Evolutionary conservation across 2,888 invertebrate species (phyloP).

Genomic region (Nymphalis c-album): DNA sequence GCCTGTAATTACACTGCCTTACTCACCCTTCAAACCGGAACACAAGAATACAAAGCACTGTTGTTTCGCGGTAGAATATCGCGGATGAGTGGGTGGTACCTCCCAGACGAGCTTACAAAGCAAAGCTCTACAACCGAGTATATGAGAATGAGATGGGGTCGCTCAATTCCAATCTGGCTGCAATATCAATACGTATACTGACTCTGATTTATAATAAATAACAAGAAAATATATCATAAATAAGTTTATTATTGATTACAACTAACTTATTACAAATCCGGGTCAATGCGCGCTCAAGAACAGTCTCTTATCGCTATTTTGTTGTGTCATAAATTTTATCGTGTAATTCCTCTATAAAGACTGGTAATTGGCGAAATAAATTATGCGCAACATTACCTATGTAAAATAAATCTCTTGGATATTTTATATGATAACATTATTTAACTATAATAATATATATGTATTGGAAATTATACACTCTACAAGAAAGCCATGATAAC

Average conservation of each 20-base stretch:
- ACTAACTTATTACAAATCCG: slow-evolving; percentile 37
- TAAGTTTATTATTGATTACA: slow-evolving; percentile 1
- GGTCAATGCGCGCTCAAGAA: slow-evolving; percentile 41
- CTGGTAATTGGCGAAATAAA: slow-evolving; percentile 7
- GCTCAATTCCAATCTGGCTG: too few relatives aligned
- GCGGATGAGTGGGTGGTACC: too few relatives aligned
- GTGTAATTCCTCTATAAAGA: slow-evolving; percentile 6
- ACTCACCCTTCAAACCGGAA: too few relatives aligned
- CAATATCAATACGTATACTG: not conserved
- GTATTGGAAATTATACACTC: too few relatives aligned
- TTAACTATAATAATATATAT: not conserved
- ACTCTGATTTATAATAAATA: slow-evolving; percentile 4
- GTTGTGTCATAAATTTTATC: slow-evolving; percentile 17
- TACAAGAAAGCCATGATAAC: too few relatives aligned
- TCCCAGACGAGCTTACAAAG: too few relatives aligned
- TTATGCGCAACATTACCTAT: not conserved
- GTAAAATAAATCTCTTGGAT: not conserved
- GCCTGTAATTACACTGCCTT: too few relatives aligned
- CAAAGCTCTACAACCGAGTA: too few relatives aligned
- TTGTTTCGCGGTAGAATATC: too few relatives aligned
- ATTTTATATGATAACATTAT: not conserved
- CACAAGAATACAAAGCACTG: too few relatives aligned
- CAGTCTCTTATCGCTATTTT: slow-evolving; percentile 28
- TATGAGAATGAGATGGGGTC: too few relatives aligned
- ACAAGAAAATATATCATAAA: not conserved